Base-by-base conservation (phyloP, 1,140 invertebrate genomes). In the Pantala flavescens region DNA sequence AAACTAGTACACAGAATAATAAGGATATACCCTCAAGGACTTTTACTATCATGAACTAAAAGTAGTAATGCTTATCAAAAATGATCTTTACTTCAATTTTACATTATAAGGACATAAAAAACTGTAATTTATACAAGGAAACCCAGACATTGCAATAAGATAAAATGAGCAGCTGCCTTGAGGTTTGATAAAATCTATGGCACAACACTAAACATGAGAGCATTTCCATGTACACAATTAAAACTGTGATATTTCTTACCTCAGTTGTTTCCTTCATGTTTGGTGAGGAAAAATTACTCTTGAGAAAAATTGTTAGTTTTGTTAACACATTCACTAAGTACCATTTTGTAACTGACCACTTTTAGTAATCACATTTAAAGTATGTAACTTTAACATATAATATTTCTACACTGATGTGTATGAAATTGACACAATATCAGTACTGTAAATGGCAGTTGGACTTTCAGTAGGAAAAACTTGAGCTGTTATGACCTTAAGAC, bases 151-250 rank as follows among this genome's bases (percentile, higher is more conserved):
- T 63, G 49, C 49, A 63, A 63, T 63, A 21, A 21, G 49, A 63
- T 63, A 63, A 63, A 63, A 63, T 63, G 49, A 63, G n/a, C 49
- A 63, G 49, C 49, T 63, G 49, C n/a, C n/a, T 63, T 63, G n/a
- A 63, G 14, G 49, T 63, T 63, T 63, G 49, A 21, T 63, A 63
- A 63, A 63, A 63, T 36, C 28, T 36, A 36, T 63, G 49, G 49
- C 49, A 63, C 49, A 16, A 63, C 49, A 63, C 49, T 63, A 63
- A 63, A 63, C 14, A 63, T 63, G 14, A 63, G n/a, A 19, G 14
- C 49, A 63, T 19, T 63, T 63, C n/a, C 49, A 63, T 63, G 49
- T 63, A 16, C n/a, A 21, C 49, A 63, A 63, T 3, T 63, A 14
- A 16, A 19, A 16, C 49, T 63, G 14, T 63, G 49, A 63, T 63